Conservation (phyloP, 2,888 invertebrate species). For the Ernsta delagoae region DNA sequence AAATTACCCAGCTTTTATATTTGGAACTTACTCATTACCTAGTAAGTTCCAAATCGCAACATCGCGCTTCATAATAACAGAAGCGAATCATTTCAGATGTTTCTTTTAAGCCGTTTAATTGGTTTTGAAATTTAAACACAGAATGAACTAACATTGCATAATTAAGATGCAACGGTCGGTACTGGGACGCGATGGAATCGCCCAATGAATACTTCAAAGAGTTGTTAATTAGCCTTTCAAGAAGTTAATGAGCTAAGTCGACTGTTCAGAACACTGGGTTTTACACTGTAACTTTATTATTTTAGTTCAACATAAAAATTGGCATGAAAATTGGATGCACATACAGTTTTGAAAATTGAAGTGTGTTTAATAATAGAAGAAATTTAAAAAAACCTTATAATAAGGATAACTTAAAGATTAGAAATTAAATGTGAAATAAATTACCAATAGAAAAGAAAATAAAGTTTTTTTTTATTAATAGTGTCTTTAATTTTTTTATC, state of each 20-base stretch:
- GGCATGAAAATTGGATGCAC: too few relatives aligned
- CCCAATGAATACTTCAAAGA: conserved; percentile 69
- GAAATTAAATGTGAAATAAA: too few relatives aligned
- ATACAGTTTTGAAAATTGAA: background rate
- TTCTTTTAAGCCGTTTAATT: conserved; percentile 44
- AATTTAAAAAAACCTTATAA: too few relatives aligned
- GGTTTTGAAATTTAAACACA: conserved; percentile 50
- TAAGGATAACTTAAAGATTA: too few relatives aligned
- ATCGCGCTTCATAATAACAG: too few relatives aligned
- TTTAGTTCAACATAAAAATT: background rate
- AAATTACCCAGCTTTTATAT: too few relatives aligned
- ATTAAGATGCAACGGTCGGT: conserved; percentile 59
- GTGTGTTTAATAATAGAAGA: too few relatives aligned
- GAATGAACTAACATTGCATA: conserved; percentile 62
- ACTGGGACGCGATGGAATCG: conserved; percentile 58
- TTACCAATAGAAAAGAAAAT: too few relatives aligned
- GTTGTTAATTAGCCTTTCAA: conserved; percentile 70
- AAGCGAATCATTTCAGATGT: conserved; percentile 7
- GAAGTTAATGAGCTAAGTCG: conserved; percentile 69
- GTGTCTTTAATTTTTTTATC: too few relatives aligned
- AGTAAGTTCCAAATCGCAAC: background rate
- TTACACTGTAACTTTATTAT: conserved; percentile 44
- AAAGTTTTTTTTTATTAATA: too few relatives aligned
- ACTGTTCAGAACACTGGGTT: conserved; percentile 45
- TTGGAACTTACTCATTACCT: background rate